phyloP scores from a whole-genome alignment of 2,797 vertebrate genomes.

The Pteropus rufus region DNA sequence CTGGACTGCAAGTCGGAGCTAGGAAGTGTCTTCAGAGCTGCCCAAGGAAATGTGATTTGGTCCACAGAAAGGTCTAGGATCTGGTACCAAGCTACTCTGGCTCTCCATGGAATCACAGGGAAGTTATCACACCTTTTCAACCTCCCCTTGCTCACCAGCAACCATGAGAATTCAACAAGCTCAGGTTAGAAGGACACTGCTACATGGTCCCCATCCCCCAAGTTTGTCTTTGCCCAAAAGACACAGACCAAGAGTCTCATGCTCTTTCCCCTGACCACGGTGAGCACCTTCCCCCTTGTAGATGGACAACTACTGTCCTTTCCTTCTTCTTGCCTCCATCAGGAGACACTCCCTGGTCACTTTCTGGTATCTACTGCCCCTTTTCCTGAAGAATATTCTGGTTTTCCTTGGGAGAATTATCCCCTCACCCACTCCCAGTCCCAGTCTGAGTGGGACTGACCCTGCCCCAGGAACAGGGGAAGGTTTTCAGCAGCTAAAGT shows the following conservation, averaged over 20 bases:
- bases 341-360: background rate
- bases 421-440: background rate
- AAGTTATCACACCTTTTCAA: background rate
- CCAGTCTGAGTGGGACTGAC: background rate
- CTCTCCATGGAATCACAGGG: background rate
- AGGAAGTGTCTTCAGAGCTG: background rate
- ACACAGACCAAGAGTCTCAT: background rate
- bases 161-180: no score
- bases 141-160: background rate
- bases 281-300: background rate
- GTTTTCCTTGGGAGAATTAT: background rate
- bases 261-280: background rate
- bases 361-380: background rate
- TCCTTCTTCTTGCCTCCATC: background rate
- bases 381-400: background rate
- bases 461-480: background rate
- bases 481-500: background rate
- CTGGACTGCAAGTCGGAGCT: background rate
- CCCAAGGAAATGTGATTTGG: background rate
- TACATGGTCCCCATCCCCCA: no score
- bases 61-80: background rate
- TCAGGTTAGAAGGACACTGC: no score
- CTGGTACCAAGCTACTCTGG: background rate
- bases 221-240: background rate
- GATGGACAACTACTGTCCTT: background rate